phyloP scores from a whole-genome alignment of 2,888 invertebrate species.

The Thera britannica region DNA sequence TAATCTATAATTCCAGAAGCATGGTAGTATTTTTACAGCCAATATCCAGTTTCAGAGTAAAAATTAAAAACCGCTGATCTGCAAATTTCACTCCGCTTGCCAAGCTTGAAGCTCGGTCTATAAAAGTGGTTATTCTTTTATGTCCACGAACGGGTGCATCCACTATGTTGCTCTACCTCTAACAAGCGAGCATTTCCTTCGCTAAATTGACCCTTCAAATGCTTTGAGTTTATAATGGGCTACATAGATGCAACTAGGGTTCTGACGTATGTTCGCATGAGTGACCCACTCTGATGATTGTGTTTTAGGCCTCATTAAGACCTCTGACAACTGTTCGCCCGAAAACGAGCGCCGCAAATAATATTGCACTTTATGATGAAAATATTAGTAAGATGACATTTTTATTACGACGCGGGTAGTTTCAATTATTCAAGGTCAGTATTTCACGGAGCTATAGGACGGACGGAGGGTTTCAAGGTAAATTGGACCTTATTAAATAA shows the following conservation, averaged over 20 bases:
- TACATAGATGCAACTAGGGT: constrained; percentile 20
- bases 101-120: constrained; percentile 4
- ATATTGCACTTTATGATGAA: too few relatives aligned
- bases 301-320: neutral
- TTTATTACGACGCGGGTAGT: neutral
- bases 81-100: neutral
- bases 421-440: neutral
- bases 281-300: neutral
- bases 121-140: constrained; percentile 13
- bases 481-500: neutral
- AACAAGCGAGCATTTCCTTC: constrained; percentile 34
- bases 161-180: constrained; percentile 20
- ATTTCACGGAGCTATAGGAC: neutral
- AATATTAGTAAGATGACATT: neutral
- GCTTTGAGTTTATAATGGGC: constrained; percentile 28
- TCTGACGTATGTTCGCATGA: constrained; percentile 10
- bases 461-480: neutral
- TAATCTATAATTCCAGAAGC: too few relatives aligned
- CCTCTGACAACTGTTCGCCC: too few relatives aligned
- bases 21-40: too few relatives aligned
- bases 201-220: constrained; percentile 38
- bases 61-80: neutral
- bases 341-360: too few relatives aligned
- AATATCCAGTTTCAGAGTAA: neutral
- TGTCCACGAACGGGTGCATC: constrained; percentile 4